Percentiles rank a stretch among this genome's conserved stretches.
Evolutionary conservation across 2,888 invertebrate genomes (phyloP).

Genomic region (Philereme vetulata): DNA sequence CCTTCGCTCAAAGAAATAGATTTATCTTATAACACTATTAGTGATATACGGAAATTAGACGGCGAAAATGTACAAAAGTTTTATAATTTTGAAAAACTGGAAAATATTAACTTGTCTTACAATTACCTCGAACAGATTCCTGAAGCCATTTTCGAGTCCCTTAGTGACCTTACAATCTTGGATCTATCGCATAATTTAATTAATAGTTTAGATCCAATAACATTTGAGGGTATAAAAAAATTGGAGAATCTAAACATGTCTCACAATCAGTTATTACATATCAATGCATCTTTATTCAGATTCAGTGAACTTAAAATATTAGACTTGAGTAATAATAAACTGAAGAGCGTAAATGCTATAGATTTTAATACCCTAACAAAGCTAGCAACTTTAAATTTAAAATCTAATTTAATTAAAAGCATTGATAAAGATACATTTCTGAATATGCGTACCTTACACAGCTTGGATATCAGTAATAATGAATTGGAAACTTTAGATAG

Average conservation of each 20-base stretch:
- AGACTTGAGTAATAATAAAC: constrained; percentile 54
- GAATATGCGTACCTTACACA: constrained; percentile 42
- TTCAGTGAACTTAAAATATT: constrained; percentile 53
- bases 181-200: constrained; percentile 63
- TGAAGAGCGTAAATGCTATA: constrained; percentile 43
- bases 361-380: constrained; percentile 54
- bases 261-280: constrained; percentile 53
- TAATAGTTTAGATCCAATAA: constrained; percentile 43
- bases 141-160: constrained; percentile 51
- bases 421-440: constrained; percentile 49
- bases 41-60: constrained; percentile 38
- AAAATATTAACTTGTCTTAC: constrained; percentile 54
- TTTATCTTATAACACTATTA: constrained; percentile 60
- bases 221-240: constrained; percentile 60
- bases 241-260: constrained; percentile 55
- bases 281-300: constrained; percentile 57
- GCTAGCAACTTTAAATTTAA: constrained; percentile 51
- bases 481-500: constrained; percentile 46
- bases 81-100: constrained; percentile 42
- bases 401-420: constrained; percentile 49
- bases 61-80: constrained; percentile 10
- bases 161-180: constrained; percentile 49
- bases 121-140: constrained; percentile 54
- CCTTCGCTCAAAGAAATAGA: constrained; percentile 48
- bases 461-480: constrained; percentile 55